These are phyloP conservation scores for Chlorocebus sabaeus DNA, from an alignment of 2,113 vertebrate genomes.

Conservation along the genomic window DNA sequence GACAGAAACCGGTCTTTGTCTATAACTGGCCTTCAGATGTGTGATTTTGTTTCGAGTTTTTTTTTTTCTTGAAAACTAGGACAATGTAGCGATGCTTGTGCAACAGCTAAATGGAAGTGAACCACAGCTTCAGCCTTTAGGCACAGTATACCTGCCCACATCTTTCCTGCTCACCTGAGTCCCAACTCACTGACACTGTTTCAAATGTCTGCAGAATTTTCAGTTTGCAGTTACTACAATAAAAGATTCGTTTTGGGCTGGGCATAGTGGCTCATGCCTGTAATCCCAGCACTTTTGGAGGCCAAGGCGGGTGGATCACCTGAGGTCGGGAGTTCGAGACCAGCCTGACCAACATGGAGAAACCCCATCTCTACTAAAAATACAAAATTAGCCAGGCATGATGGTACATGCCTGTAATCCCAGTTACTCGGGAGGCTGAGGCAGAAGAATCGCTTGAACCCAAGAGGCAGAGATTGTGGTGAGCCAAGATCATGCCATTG, in stretches of 20 bases:
- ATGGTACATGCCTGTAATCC: not conserved
- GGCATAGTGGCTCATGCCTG: too few species aligned
- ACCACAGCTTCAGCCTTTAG: not conserved
- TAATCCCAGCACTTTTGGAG: too few species aligned
- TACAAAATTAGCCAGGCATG: not conserved
- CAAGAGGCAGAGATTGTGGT: not conserved
- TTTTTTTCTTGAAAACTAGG: not conserved
- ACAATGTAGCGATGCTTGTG: not conserved
- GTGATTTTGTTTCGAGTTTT: not conserved
- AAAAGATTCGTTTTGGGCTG: not conserved
- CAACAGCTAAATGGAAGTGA: not conserved
- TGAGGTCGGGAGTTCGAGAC: too few species aligned
- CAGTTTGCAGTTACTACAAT: not conserved
- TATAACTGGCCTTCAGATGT: not conserved
- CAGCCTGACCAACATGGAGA: too few species aligned
- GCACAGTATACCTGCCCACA: too few species aligned
- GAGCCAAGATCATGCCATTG: not conserved
- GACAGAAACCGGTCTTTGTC: not conserved
- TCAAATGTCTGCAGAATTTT: not conserved
- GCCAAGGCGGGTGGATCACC: too few species aligned
- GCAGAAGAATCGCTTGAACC: not conserved
- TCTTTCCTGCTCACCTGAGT: not conserved
- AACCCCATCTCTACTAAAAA: too few species aligned
- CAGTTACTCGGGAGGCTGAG: not conserved
- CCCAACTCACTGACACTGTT: not conserved